Conservation (phyloP, 92 coral and sea anemone genomes). For the Hydrozoanthus gracilis region DNA sequence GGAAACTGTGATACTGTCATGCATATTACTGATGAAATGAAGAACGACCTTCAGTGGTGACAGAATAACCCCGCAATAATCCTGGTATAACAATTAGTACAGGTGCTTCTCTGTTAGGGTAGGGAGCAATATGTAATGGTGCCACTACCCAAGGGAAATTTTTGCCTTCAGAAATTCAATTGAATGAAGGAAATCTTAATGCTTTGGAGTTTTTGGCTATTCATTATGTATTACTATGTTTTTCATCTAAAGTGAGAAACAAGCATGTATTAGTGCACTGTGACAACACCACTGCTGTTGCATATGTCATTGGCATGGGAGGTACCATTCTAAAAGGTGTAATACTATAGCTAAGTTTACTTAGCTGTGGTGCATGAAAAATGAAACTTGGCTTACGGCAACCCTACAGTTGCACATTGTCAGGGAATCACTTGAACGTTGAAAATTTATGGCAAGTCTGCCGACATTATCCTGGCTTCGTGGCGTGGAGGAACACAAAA, state of each 20-base stretch:
- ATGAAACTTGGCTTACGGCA: slow-evolving; percentile 57
- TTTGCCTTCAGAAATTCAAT: slow-evolving; percentile 50
- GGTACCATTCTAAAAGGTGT: slow-evolving; percentile 61
- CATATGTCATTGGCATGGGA: slow-evolving; percentile 48
- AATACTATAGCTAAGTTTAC: slow-evolving; percentile 49
- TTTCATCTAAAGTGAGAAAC: slow-evolving; percentile 33
- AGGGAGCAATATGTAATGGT: slow-evolving; percentile 55
- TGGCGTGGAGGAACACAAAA: no score
- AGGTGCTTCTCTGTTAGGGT: slow-evolving; percentile 50
- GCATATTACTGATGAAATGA: slow-evolving; percentile 45
- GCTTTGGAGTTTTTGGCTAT: slow-evolving; percentile 58
- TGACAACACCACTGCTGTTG: slow-evolving; percentile 57
- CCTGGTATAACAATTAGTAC: slow-evolving; percentile 50
- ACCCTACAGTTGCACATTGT: no score
- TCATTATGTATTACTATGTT: slow-evolving; percentile 56
- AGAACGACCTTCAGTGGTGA: slow-evolving; percentile 43
- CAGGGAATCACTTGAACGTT: no score
- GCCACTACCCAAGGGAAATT: slow-evolving; percentile 52
- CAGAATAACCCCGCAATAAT: slow-evolving; percentile 41
- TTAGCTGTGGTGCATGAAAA: slow-evolving; percentile 50
- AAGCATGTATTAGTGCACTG: slow-evolving; percentile 57
- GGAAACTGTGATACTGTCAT: slow-evolving; percentile 47
- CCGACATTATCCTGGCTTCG: no score
- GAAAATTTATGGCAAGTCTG: no score
- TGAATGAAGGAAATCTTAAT: slow-evolving; percentile 51